These are phyloP conservation scores for Deilephila elpenor DNA, from an alignment of 2,888 invertebrate species.

Conservation along the genomic window DNA sequence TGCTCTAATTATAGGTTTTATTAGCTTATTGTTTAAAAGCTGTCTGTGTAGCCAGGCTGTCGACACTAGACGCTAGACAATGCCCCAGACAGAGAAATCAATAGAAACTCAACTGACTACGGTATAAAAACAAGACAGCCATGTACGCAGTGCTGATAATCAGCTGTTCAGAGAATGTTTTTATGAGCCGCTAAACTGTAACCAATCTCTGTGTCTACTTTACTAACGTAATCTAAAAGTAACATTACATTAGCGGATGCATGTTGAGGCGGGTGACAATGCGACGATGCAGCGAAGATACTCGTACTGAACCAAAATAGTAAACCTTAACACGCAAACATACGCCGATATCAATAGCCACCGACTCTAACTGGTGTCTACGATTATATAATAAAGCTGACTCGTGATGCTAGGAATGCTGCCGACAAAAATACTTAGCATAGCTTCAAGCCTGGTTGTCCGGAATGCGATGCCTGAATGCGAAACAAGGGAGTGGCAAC, in stretches of 20 bases:
- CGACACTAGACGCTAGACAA: slow-evolving; percentile 43
- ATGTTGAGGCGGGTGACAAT: slow-evolving; percentile 23
- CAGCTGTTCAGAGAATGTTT: slow-evolving; percentile 9
- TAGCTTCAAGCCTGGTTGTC: slow-evolving; percentile 20
- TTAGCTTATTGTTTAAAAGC: slow-evolving; percentile 5
- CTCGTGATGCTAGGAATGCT: slow-evolving; percentile 15
- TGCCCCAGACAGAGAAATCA: slow-evolving; percentile 39
- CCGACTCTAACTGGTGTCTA: background rate
- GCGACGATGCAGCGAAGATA: slow-evolving; percentile 23
- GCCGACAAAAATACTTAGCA: slow-evolving; percentile 13
- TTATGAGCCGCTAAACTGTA: background rate
- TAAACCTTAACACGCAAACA: background rate
- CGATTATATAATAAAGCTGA: slow-evolving; percentile 21
- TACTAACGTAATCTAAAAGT: slow-evolving; percentile 1
- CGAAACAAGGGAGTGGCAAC: slow-evolving; percentile 24
- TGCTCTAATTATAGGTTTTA: background rate
- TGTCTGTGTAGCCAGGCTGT: slow-evolving; percentile 39
- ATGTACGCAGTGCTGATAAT: slow-evolving; percentile 6
- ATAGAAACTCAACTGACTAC: slow-evolving; percentile 33
- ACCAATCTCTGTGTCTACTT: slow-evolving; percentile 18
- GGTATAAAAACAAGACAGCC: slow-evolving; percentile 4
- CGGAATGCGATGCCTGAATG: slow-evolving; percentile 3
- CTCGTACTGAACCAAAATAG: slow-evolving; percentile 1
- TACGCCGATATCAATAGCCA: slow-evolving; percentile 14
- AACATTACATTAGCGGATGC: slow-evolving; percentile 25